Evolutionary conservation across 1,140 invertebrate genomes (phyloP), one percentile per base, ranked within the genome.

Genomic region (Diabrotica virgifera): DNA sequence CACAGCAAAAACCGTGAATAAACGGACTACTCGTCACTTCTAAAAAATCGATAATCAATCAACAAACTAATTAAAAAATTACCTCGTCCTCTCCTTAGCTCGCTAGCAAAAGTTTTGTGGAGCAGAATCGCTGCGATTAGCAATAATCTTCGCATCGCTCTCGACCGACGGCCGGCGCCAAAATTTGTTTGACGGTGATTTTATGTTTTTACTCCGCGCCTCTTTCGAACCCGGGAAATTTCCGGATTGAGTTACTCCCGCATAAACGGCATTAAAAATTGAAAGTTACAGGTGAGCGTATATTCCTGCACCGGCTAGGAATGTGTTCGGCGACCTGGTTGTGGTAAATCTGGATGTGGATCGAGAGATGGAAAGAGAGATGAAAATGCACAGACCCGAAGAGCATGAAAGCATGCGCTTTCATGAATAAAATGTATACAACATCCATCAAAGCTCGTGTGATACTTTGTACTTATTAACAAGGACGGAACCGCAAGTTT

Each of bases 11-110:
- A n/a, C n/a, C n/a, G n/a, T n/a, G n/a, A n/a, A n/a, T n/a, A n/a
- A n/a, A n/a, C n/a, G n/a, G n/a, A n/a, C n/a, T n/a, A n/a, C 24
- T 24, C 24, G 24, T 5, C n/a, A 46, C 40, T 46, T 10, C 5
- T 46, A 10, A 46, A 24, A 46, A 6, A n/a, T 46, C 40, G 40
- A 46, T 46, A 46, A 46, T 4, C 4, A 46, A 46, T 46, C 40
- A 46, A 46, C 40, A 46, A 46, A 46, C 40, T 46, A 46, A 46
- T 46, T 46, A 46, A 46, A 46, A 46, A 46, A n/a, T 46, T 46
- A 46, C 40, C 40, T 46, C n/a, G 8, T 5, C 40, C 40, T 46
- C 40, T 46, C 40, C 40, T 46, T n/a, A 46, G 6, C 4, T 46
- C 40, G 40, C n/a, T 46, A 10, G 5, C 40, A 8, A 46, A 46